These are phyloP conservation scores for Lycocorax pyrrhopterus DNA, from an alignment of 2,113 vertebrate genomes.

Conservation along the genomic window DNA sequence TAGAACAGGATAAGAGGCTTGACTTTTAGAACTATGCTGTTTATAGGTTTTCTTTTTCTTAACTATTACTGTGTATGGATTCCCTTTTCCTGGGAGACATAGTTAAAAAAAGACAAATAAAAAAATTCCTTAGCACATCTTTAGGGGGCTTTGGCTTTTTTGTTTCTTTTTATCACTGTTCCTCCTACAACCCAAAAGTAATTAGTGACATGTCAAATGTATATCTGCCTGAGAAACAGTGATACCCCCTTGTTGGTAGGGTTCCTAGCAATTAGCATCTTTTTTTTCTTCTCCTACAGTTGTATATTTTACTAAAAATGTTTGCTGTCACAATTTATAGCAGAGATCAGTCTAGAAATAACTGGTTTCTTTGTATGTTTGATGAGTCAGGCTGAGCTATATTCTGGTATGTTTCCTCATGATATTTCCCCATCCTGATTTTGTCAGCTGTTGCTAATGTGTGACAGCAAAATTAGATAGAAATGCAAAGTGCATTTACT, in stretches of 20 bases:
- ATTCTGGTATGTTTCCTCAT: neutral
- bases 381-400: neutral
- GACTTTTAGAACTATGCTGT: constrained; percentile 5
- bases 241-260: neutral
- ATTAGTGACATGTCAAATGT: neutral
- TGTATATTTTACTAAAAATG: neutral
- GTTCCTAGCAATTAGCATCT: neutral
- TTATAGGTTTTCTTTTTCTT: neutral
- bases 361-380: neutral
- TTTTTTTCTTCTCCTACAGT: neutral
- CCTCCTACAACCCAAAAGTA: neutral
- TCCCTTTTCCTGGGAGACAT: neutral
- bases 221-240: neutral
- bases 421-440: neutral
- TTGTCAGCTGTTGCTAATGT: neutral
- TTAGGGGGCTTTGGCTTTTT: neutral
- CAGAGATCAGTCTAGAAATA: neutral
- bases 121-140: neutral
- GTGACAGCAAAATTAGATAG: neutral
- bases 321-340: neutral
- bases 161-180: neutral
- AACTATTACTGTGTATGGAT: neutral
- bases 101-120: neutral
- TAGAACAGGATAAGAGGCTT: constrained; percentile 32
- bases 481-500: neutral